phyloP scores from a whole-genome alignment of 2,888 invertebrate genomes.

The Melolontha melolontha region DNA sequence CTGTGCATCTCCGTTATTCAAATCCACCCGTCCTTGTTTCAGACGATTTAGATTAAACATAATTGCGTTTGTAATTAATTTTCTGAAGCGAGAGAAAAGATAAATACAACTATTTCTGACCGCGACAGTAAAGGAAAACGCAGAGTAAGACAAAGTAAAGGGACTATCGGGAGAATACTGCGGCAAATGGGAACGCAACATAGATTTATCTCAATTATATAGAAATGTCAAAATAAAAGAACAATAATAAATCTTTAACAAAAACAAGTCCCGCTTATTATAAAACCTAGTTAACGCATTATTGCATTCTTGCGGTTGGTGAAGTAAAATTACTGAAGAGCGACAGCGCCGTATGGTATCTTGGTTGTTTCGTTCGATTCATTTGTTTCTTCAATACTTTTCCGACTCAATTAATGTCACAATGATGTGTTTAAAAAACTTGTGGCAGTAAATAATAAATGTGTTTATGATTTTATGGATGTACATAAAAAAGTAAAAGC shows the following conservation, averaged over 20 bases:
- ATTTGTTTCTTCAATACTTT: conserved; percentile 10
- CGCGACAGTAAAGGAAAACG: background rate
- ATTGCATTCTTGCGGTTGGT: conserved; percentile 39
- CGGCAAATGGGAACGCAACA: conserved; percentile 25
- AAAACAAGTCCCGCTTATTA: conserved; percentile 39
- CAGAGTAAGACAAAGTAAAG: conserved; percentile 1
- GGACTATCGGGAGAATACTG: background rate
- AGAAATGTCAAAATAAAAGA: conserved; percentile 31
- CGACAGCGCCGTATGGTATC: conserved; percentile 4
- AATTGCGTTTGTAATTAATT: conserved; percentile 26
- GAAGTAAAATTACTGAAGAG: conserved; percentile 23
- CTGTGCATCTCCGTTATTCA: conserved; percentile 5
- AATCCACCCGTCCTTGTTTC: conserved; percentile 12
- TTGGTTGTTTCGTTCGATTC: background rate
- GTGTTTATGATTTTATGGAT: too few relatives aligned
- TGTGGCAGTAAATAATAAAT: too few relatives aligned
- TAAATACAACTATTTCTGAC: background rate
- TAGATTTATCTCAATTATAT: conserved; percentile 33
- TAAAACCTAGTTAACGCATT: conserved; percentile 40
- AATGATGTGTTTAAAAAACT: conserved; percentile 1
- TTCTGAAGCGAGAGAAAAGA: conserved; percentile 1
- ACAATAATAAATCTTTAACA: conserved; percentile 38
- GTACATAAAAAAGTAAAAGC: too few relatives aligned
- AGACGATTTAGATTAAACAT: conserved; percentile 32
- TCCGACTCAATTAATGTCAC: conserved; percentile 7